phyloP scores from a whole-genome alignment of 2,797 vertebrate genomes.

The Artibeus jamaicensis region DNA sequence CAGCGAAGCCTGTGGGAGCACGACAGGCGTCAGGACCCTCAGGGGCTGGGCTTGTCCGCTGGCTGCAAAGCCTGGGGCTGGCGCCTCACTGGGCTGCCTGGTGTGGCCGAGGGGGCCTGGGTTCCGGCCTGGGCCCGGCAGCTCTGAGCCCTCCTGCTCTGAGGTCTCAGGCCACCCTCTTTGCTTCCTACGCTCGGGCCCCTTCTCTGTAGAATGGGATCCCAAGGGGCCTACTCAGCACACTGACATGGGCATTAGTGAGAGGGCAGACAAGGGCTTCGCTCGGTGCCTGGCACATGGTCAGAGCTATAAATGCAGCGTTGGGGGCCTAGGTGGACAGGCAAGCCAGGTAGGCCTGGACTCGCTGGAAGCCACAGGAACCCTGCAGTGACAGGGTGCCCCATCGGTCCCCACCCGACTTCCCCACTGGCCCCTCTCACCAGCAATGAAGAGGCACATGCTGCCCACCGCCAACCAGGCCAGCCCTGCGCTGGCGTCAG shows the following conservation, averaged over 20 bases:
- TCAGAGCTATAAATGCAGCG: neutral
- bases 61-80: fast-evolving
- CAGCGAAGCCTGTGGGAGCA: conserved; percentile 87
- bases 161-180: neutral
- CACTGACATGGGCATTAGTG: neutral
- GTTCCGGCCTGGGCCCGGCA: neutral
- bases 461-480: conserved; percentile 92
- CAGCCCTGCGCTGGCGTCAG: conserved; percentile 74
- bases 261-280: neutral
- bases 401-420: neutral
- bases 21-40: neutral
- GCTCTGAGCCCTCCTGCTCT: neutral
- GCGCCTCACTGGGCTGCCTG: fast-evolving
- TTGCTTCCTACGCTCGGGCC: neutral
- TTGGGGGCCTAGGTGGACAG: fast-evolving
- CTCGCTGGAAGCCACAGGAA: neutral
- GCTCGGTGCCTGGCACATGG: neutral
- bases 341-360: neutral
- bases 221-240: neutral
- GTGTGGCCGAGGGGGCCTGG: neutral
- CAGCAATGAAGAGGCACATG: conserved; percentile 91
- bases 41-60: fast-evolving
- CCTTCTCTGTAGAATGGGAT: neutral
- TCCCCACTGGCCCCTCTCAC: conserved; percentile 77
- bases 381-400: neutral